Evolutionary conservation across 2,797 vertebrate genomes (phyloP).

Genomic region (Halcyon leucocephala): DNA sequence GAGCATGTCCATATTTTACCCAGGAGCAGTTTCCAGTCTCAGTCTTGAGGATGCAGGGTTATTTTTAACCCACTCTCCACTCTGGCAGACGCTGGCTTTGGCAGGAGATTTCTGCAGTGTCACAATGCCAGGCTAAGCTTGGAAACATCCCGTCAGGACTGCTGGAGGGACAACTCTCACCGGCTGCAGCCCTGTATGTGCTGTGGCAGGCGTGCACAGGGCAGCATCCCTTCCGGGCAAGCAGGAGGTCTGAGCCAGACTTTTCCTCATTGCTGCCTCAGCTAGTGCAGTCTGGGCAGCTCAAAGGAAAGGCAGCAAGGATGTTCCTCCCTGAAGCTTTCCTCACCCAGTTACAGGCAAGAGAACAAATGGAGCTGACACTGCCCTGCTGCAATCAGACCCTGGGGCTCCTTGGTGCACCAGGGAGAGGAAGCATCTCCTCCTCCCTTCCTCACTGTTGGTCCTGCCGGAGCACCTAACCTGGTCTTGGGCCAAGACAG

Average conservation of each 20-base stretch:
- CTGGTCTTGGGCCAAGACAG: background rate
- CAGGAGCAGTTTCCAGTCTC: background rate
- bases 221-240: fast-evolving
- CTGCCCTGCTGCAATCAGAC: fast-evolving
- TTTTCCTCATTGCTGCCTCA: fast-evolving
- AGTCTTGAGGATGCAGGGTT: background rate
- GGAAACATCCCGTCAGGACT: background rate
- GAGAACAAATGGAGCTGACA: background rate
- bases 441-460: fast-evolving
- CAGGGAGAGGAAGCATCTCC: background rate
- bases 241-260: background rate
- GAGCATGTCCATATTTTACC: fast-evolving
- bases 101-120: background rate
- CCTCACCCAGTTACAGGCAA: background rate
- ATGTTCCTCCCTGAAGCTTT: background rate
- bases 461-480: background rate
- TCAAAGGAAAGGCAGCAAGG: background rate
- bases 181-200: fast-evolving
- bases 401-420: background rate
- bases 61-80: background rate
- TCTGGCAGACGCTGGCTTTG: background rate
- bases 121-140: background rate
- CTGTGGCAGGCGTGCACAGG: fast-evolving
- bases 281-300: background rate
- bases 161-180: background rate